Conservation (phyloP, 2,797 vertebrate genomes). For the Potorous gilbertii region DNA sequence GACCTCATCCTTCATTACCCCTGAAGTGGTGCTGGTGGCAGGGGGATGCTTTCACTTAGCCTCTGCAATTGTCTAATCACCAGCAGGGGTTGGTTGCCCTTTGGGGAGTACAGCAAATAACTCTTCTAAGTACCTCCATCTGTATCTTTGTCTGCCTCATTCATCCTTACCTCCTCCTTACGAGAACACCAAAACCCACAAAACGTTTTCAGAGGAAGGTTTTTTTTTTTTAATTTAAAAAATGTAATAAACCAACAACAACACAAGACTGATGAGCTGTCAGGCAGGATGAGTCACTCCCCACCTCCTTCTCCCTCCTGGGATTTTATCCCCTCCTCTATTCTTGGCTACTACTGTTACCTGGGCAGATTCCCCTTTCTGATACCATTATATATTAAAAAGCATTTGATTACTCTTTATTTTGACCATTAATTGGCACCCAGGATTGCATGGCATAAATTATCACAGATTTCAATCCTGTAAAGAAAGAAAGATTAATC, state of each 20-base stretch:
- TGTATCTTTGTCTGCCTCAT: not conserved
- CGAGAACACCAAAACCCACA: conserved; percentile 44
- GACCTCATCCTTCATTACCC: not conserved
- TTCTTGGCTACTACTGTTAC: not conserved
- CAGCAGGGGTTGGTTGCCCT: not conserved
- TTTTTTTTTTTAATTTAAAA: conserved; percentile 72
- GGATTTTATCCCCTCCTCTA: conserved; percentile 37
- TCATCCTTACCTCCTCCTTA: conserved; percentile 43
- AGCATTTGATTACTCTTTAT: conserved; percentile 53
- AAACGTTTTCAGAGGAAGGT: conserved; percentile 64
- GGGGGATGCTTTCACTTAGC: not conserved
- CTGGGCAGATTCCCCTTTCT: not conserved
- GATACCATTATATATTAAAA: conserved; percentile 41
- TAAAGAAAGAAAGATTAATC: conserved; percentile 78
- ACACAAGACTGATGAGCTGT: conserved; percentile 72
- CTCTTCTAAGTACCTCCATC: not conserved
- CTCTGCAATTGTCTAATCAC: not conserved
- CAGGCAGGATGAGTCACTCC: conserved; percentile 38
- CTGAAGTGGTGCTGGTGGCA: not conserved
- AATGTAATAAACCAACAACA: conserved; percentile 72
- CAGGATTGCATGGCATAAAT: conserved; percentile 74
- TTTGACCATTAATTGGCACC: conserved; percentile 74
- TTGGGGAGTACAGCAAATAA: not conserved
- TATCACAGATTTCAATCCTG: conserved; percentile 74
- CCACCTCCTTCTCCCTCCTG: conserved; percentile 18